Evolutionary conservation across 2,113 vertebrate genomes (phyloP).

Genomic region (Rhinolophus sinicus): DNA sequence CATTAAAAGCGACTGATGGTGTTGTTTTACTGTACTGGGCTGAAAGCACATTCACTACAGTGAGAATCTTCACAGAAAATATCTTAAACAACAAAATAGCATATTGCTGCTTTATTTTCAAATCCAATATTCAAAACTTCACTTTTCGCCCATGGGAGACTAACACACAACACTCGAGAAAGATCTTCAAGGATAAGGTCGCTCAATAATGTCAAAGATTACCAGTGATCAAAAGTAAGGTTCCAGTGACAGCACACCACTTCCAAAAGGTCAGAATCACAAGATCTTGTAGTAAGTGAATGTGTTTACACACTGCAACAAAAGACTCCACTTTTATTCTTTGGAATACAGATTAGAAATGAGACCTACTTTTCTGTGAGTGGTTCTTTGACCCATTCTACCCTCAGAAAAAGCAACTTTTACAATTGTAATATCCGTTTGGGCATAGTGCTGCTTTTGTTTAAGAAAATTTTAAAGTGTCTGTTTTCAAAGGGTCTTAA

Average conservation of each 20-base stretch:
- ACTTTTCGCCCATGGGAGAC: constrained; percentile 64
- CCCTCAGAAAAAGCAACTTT: neutral
- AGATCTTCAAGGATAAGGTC: constrained; percentile 65
- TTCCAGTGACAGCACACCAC: constrained; percentile 71
- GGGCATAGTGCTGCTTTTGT: neutral
- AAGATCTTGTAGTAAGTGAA: constrained; percentile 58
- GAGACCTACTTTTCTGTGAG: neutral
- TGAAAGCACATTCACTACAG: constrained; percentile 61
- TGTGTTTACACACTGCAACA: constrained; percentile 72
- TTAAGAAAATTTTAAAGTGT: neutral
- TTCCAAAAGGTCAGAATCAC: constrained; percentile 76
- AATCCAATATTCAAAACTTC: constrained; percentile 57
- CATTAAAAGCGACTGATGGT: constrained; percentile 63
- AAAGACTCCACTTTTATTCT: constrained; percentile 50
- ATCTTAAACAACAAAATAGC: constrained; percentile 63
- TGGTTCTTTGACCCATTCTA: neutral
- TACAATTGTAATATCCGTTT: constrained; percentile 48
- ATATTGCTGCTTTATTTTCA: constrained; percentile 59
- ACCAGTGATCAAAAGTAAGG: constrained; percentile 78
- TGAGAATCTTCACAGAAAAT: constrained; percentile 67
- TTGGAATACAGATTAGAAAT: constrained; percentile 58
- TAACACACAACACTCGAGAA: constrained; percentile 64
- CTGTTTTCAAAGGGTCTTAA: neutral
- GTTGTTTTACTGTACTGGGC: constrained; percentile 61
- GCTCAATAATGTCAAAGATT: constrained; percentile 70